A percentile compares a stretch with the other conserved stretches of the same genome.
Conservation (phyloP, 2,888 invertebrate species). For the Epinotia nisella region DNA sequence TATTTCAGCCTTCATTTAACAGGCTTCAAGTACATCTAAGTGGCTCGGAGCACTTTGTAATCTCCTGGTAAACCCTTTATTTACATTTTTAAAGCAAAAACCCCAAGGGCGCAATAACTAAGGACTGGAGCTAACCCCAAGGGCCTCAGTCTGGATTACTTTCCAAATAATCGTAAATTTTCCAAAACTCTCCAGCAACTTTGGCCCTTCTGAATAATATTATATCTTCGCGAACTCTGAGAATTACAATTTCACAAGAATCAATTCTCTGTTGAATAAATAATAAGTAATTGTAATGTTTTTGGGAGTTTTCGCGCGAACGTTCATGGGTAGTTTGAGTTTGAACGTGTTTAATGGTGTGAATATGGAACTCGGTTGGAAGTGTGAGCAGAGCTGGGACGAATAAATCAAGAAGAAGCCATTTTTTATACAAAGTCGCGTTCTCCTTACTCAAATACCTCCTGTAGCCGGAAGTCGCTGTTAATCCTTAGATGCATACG, state of each 20-base stretch:
- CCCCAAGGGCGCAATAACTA: constrained; percentile 45
- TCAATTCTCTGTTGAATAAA: constrained; percentile 40
- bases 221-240: constrained; percentile 45
- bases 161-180: constrained; percentile 52
- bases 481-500: too few species aligned
- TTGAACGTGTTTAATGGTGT: constrained; percentile 23
- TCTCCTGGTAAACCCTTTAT: constrained; percentile 37
- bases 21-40: background rate
- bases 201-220: constrained; percentile 51
- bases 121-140: constrained; percentile 38
- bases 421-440: too few species aligned
- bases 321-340: constrained; percentile 22
- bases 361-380: background rate
- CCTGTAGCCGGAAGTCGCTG: too few species aligned
- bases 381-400: background rate
- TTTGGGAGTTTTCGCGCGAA: constrained; percentile 18
- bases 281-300: constrained; percentile 38
- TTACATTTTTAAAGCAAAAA: constrained; percentile 40
- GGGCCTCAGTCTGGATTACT: constrained; percentile 47
- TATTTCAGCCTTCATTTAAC: background rate
- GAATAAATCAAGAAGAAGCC: too few species aligned
- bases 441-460: too few species aligned
- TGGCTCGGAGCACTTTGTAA: constrained; percentile 3
- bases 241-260: constrained; percentile 48
- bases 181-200: constrained; percentile 43